Evolutionary conservation across 2,113 vertebrate genomes (phyloP).

Genomic region (Mormyrus iriodes): DNA sequence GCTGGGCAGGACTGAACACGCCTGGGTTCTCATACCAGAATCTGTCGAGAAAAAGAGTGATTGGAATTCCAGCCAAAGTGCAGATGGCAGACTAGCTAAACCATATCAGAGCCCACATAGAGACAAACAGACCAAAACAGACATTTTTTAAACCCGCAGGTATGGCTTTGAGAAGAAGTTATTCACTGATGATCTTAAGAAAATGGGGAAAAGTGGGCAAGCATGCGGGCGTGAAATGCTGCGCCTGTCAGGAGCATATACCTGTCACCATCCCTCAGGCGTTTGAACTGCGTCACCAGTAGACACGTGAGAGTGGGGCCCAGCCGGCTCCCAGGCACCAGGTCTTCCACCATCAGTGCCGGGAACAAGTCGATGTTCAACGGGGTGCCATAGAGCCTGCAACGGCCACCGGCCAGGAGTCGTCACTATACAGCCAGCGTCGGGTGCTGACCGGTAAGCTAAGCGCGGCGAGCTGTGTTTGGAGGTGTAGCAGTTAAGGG

Average conservation of each 20-base stretch:
- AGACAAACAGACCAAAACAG: background rate
- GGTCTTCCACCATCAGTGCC: slow-evolving; percentile 90
- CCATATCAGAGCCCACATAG: background rate
- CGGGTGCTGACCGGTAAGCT: background rate
- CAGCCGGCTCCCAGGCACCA: slow-evolving; percentile 85
- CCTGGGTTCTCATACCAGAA: slow-evolving; percentile 95
- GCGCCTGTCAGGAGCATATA: slow-evolving; percentile 53
- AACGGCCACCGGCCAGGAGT: background rate
- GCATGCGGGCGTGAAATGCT: background rate
- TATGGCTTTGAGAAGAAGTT: background rate
- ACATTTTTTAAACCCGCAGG: background rate
- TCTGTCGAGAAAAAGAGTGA: slow-evolving; percentile 54
- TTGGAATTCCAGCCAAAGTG: background rate
- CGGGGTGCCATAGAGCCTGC: slow-evolving; percentile 85
- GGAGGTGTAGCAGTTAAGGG: background rate
- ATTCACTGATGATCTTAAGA: background rate
- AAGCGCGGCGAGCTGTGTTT: no score
- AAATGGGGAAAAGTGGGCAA: background rate
- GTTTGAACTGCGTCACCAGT: slow-evolving; percentile 80
- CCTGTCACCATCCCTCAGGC: slow-evolving; percentile 89
- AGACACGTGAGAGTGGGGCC: slow-evolving; percentile 93
- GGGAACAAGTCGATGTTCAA: slow-evolving; percentile 92
- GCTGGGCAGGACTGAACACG: slow-evolving; percentile 84
- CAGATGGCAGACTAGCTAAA: background rate
- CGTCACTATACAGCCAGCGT: background rate